Percentiles rank a stretch among this genome's conserved stretches.
Evolutionary conservation across 2,888 invertebrate species (phyloP).

Genomic region (Cantharis rufa): DNA sequence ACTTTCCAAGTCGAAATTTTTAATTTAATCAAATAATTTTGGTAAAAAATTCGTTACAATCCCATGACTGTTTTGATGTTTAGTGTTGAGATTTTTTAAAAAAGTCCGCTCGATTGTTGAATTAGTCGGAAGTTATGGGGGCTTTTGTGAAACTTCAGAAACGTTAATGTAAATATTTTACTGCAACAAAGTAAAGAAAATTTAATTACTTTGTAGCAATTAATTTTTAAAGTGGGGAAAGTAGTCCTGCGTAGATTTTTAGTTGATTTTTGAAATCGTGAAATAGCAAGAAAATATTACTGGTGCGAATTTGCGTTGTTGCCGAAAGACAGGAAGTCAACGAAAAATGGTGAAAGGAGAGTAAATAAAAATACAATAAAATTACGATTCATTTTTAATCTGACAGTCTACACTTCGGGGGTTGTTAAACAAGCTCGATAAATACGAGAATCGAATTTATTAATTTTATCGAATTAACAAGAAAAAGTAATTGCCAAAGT

Average conservation of each 20-base stretch:
- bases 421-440: neutral
- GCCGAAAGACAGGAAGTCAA: neutral
- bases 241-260: neutral
- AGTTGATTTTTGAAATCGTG: neutral
- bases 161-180: neutral
- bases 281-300: too few species aligned
- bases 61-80: neutral
- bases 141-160: neutral
- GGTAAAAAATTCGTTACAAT: neutral
- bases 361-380: neutral
- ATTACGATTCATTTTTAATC: neutral
- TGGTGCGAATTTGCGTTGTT: neutral
- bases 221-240: neutral
- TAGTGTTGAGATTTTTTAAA: neutral
- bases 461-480: neutral
- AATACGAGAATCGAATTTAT: neutral
- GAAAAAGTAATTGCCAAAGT: neutral
- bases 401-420: neutral
- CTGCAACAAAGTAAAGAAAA: neutral
- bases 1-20: constrained; percentile 5
- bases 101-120: neutral
- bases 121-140: neutral
- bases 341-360: neutral
- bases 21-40: neutral
- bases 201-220: neutral